These are phyloP conservation scores for Hemicrepidius hirtus DNA, from an alignment of 2,888 invertebrate genomes.

Conservation along the genomic window DNA sequence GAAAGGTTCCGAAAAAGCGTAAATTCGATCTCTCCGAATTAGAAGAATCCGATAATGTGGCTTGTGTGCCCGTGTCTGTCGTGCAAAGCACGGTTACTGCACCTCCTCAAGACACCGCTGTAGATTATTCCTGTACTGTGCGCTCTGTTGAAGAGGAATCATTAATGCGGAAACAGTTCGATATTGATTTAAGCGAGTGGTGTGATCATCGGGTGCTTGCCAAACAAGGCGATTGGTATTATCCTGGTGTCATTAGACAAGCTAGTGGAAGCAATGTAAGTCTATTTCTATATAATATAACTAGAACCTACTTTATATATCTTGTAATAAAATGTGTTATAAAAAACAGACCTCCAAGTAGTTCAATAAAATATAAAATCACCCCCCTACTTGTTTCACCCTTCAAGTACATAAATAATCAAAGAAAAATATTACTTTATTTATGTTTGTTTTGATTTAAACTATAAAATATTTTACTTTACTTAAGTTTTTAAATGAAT, in stretches of 20 bases:
- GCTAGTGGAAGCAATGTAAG: slow-evolving; percentile 78
- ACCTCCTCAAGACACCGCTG: slow-evolving; percentile 68
- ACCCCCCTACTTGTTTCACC: too few species aligned
- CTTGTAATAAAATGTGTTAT: too few species aligned
- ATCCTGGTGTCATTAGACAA: slow-evolving; percentile 91
- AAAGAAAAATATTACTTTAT: too few species aligned
- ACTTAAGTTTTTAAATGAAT: too few species aligned
- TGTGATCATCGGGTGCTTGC: slow-evolving; percentile 93
- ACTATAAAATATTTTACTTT: too few species aligned
- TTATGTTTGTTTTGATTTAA: too few species aligned
- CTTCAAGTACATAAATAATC: too few species aligned
- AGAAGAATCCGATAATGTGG: slow-evolving; percentile 77
- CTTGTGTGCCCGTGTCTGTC: slow-evolving; percentile 68
- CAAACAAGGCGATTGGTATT: slow-evolving; percentile 86
- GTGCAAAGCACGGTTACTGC: slow-evolving; percentile 69
- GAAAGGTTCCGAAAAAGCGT: slow-evolving; percentile 95
- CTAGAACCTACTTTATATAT: too few species aligned
- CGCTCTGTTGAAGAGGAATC: slow-evolving; percentile 64
- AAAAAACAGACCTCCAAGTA: too few species aligned
- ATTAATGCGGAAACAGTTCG: slow-evolving; percentile 62
- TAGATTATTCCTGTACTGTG: slow-evolving; percentile 68
- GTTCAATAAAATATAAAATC: too few species aligned
- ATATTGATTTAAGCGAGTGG: slow-evolving; percentile 94
- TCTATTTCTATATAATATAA: slow-evolving; percentile 35
- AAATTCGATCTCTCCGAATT: slow-evolving; percentile 88